Percentiles rank a stretch among this genome's conserved stretches.
phyloP scores from a whole-genome alignment of 1,140 invertebrate genomes.

The Agraylea sexmaculata region DNA sequence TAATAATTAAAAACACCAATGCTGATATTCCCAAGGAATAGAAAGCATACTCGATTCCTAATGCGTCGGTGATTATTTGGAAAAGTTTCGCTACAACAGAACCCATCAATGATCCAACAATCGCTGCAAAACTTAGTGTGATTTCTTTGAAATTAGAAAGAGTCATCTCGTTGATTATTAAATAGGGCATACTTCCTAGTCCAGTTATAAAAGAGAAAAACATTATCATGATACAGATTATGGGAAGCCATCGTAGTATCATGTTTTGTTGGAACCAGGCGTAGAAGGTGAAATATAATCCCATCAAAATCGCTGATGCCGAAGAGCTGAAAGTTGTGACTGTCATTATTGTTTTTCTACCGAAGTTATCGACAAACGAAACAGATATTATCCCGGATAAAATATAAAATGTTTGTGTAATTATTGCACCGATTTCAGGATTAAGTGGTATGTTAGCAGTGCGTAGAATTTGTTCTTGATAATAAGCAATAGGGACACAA shows the following conservation, averaged over 20 bases:
- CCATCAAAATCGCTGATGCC: constrained; percentile 22
- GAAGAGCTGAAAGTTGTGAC: constrained; percentile 23
- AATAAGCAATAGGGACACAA: no score
- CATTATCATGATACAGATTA: no score
- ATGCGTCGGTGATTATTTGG: not conserved
- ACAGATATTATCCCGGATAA: constrained; percentile 23
- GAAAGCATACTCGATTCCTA: not conserved
- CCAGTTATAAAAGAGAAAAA: constrained; percentile 34
- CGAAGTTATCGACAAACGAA: constrained; percentile 24
- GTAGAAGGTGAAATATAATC: no score
- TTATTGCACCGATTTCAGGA: no score
- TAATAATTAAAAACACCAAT: not conserved
- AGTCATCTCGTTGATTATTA: constrained; percentile 51
- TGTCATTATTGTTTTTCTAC: constrained; percentile 24
- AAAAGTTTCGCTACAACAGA: not conserved
- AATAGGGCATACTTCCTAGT: constrained; percentile 50
- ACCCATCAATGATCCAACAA: constrained; percentile 17
- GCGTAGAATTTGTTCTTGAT: no score
- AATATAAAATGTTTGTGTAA: constrained; percentile 26
- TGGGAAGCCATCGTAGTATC: constrained; percentile 22
- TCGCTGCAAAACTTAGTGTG: constrained; percentile 42
- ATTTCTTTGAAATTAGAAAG: constrained; percentile 41
- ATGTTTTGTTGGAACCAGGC: no score
- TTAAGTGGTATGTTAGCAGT: no score
- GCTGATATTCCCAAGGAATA: not conserved